Percentiles rank a stretch among this genome's conserved stretches.
These are phyloP conservation scores for Miltochrista miniata DNA, from an alignment of 2,888 invertebrate genomes.

Conservation along the genomic window DNA sequence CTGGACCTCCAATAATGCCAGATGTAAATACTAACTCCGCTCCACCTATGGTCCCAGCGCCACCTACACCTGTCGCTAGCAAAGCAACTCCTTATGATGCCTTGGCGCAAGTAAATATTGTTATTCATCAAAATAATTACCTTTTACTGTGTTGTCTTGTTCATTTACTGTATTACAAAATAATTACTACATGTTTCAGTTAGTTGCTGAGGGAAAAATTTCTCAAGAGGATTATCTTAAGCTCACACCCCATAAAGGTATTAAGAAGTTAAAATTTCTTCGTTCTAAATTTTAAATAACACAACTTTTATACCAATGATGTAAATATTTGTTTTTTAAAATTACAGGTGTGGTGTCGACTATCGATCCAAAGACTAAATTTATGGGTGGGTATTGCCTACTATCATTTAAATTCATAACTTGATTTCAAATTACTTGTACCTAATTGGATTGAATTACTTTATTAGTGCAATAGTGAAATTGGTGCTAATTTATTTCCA, in stretches of 20 bases:
- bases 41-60: slow-evolving; percentile 41
- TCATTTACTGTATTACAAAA: slow-evolving; percentile 14
- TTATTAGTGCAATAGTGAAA: slow-evolving; percentile 24
- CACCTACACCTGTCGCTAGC: slow-evolving; percentile 14
- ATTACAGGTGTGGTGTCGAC: slow-evolving; percentile 60
- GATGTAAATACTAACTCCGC: slow-evolving; percentile 22
- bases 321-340: slow-evolving; percentile 27
- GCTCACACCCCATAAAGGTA: slow-evolving; percentile 75
- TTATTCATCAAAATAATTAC: slow-evolving; percentile 5
- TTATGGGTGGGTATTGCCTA: slow-evolving; percentile 59
- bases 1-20: slow-evolving; percentile 26
- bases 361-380: slow-evolving; percentile 54
- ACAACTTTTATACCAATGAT: slow-evolving; percentile 6
- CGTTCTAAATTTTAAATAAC: neutral
- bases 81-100: slow-evolving; percentile 62
- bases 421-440: neutral
- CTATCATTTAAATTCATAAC: neutral
- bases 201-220: slow-evolving; percentile 76
- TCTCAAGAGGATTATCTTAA: slow-evolving; percentile 76
- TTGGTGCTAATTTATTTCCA: slow-evolving; percentile 53
- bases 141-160: slow-evolving; percentile 1
- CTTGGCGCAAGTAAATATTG: slow-evolving; percentile 71
- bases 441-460: neutral
- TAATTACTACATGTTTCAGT: slow-evolving; percentile 62
- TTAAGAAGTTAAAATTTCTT: slow-evolving; percentile 6